A percentile compares a stretch with the other conserved stretches of the same genome.
These are phyloP conservation scores for Gallirallus australis DNA, from an alignment of 2,797 vertebrate species.

Conservation along the genomic window DNA sequence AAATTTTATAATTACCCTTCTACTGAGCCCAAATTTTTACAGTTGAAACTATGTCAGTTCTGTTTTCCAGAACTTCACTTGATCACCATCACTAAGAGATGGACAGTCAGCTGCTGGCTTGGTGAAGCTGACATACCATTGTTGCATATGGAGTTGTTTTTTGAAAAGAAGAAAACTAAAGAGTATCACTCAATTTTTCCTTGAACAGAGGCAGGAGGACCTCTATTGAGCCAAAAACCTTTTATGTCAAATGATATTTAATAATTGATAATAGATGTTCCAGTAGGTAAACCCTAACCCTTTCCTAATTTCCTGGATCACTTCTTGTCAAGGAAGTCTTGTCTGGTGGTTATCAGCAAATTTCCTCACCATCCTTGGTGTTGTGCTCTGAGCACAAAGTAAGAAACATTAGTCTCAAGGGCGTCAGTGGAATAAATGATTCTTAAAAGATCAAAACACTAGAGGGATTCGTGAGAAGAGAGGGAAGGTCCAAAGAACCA, in stretches of 20 bases:
- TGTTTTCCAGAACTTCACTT: background rate
- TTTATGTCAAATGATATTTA: background rate
- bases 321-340: background rate
- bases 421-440: background rate
- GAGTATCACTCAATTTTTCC: background rate
- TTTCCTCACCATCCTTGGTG: background rate
- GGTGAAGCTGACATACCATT: background rate
- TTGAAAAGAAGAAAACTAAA: background rate
- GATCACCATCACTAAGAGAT: background rate
- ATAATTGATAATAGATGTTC: background rate
- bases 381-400: background rate
- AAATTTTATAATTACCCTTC: background rate
- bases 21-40: background rate
- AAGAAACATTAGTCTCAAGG: background rate
- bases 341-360: background rate
- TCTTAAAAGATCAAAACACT: background rate
- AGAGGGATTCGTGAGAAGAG: background rate
- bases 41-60: background rate
- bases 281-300: background rate
- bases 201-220: background rate
- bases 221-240: background rate
- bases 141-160: background rate
- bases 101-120: background rate
- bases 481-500: background rate
- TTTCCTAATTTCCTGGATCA: background rate